Conservation (phyloP, 2,888 invertebrate species). For the Pseudococcus longispinus region DNA sequence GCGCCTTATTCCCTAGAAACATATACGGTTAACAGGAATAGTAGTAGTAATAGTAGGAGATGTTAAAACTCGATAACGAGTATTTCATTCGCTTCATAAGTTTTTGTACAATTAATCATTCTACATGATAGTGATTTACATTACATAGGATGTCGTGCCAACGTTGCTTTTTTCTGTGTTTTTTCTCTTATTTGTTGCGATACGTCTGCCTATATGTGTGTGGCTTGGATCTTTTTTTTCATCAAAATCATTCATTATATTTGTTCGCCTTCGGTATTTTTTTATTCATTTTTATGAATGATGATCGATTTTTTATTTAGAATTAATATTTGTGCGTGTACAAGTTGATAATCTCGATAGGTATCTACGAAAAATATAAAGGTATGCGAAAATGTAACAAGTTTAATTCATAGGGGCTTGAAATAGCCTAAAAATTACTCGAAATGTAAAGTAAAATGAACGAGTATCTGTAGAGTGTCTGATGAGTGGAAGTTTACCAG, state of each 20-base stretch:
- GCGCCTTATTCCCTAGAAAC: constrained; percentile 21
- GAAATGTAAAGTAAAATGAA: no score
- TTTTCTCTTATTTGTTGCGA: constrained; percentile 6
- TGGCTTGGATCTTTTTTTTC: neutral
- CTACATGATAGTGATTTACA: constrained; percentile 38
- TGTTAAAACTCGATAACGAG: constrained; percentile 25
- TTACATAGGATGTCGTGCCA: constrained; percentile 34
- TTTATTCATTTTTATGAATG: neutral
- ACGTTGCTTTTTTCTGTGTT: constrained; percentile 9
- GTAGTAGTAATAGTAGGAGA: constrained; percentile 39
- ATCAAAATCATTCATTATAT: constrained; percentile 31
- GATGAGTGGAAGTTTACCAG: no score
- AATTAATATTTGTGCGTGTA: neutral
- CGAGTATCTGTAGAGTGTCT: no score
- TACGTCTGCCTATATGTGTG: neutral
- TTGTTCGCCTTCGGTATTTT: neutral
- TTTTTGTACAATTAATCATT: constrained; percentile 33
- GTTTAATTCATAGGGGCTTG: no score
- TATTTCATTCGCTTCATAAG: constrained; percentile 30
- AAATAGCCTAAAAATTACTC: no score
- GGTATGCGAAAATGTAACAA: neutral
- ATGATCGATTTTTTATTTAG: neutral
- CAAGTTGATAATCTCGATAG: neutral
- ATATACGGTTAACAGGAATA: neutral
- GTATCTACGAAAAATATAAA: neutral